Evolutionary conservation across 2,888 invertebrate genomes (phyloP).

Genomic region (Athalia rosae): DNA sequence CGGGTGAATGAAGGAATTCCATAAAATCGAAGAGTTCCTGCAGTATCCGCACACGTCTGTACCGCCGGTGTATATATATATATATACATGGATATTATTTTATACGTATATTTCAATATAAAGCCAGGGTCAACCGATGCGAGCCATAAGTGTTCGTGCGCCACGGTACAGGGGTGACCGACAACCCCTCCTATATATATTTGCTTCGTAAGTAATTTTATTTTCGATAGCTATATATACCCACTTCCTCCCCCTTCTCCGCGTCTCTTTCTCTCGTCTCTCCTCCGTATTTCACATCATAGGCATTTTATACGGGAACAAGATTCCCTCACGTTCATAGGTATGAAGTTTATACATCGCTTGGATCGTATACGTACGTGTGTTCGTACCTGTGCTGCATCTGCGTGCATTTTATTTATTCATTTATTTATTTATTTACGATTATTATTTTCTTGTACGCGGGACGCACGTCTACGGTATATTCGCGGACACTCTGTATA

Average conservation of each 20-base stretch:
- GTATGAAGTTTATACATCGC: too few species aligned
- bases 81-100: slow-evolving; percentile 5
- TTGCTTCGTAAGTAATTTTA: too few species aligned
- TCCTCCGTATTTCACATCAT: too few species aligned
- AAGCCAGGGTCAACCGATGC: slow-evolving; percentile 50
- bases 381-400: neutral
- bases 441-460: too few species aligned
- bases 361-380: too few species aligned
- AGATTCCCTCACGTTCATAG: too few species aligned
- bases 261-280: too few species aligned
- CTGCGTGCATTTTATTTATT: slow-evolving; percentile 3
- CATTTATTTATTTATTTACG: neutral
- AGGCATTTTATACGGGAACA: too few species aligned
- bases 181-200: too few species aligned
- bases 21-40: slow-evolving; percentile 56
- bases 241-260: too few species aligned
- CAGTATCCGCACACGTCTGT: slow-evolving; percentile 26
- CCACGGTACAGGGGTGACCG: slow-evolving; percentile 9
- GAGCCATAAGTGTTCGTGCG: slow-evolving; percentile 35
- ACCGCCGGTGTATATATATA: neutral
- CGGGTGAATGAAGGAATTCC: slow-evolving; percentile 50
- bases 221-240: too few species aligned
- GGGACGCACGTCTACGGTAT: too few species aligned
- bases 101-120: slow-evolving; percentile 9
- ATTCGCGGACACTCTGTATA: neutral